These are phyloP conservation scores for Pelosia muscerda DNA, from an alignment of 2,888 invertebrate species.

Conservation along the genomic window DNA sequence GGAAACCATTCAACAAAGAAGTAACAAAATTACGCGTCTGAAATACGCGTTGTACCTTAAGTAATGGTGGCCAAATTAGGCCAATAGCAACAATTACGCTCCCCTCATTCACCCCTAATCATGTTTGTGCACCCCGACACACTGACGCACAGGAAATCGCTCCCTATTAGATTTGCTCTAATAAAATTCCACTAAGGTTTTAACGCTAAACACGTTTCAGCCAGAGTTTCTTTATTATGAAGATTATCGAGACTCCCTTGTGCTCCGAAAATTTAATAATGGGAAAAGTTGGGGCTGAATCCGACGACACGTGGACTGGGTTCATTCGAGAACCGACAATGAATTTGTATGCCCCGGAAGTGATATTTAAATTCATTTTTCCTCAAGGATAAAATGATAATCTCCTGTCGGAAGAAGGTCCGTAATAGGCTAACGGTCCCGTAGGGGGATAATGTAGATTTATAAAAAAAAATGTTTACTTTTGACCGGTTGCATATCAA, in stretches of 20 bases:
- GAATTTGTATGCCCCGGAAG: slow-evolving; percentile 45
- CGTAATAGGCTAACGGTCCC: slow-evolving; percentile 39
- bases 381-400: slow-evolving; percentile 42
- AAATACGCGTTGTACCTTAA: slow-evolving; percentile 33
- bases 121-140: slow-evolving; percentile 43
- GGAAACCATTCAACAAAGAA: slow-evolving; percentile 14
- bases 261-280: slow-evolving; percentile 54
- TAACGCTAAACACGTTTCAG: slow-evolving; percentile 40
- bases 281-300: slow-evolving; percentile 48
- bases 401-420: slow-evolving; percentile 29
- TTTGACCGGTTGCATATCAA: no score
- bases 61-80: slow-evolving; percentile 54
- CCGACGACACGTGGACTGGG: slow-evolving; percentile 45
- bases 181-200: slow-evolving; percentile 48
- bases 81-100: slow-evolving; percentile 53
- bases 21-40: slow-evolving; percentile 46
- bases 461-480: slow-evolving; percentile 34
- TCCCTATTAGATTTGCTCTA: slow-evolving; percentile 52
- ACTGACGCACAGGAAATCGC: slow-evolving; percentile 30
- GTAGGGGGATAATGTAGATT: slow-evolving; percentile 38
- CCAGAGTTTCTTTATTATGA: slow-evolving; percentile 43
- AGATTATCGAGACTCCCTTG: slow-evolving; percentile 43
- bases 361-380: slow-evolving; percentile 54
- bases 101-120: slow-evolving; percentile 46
- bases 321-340: slow-evolving; percentile 37